Evolutionary conservation across 1,140 invertebrate species (phyloP).

Genomic region (Caligus rogercresseyi): DNA sequence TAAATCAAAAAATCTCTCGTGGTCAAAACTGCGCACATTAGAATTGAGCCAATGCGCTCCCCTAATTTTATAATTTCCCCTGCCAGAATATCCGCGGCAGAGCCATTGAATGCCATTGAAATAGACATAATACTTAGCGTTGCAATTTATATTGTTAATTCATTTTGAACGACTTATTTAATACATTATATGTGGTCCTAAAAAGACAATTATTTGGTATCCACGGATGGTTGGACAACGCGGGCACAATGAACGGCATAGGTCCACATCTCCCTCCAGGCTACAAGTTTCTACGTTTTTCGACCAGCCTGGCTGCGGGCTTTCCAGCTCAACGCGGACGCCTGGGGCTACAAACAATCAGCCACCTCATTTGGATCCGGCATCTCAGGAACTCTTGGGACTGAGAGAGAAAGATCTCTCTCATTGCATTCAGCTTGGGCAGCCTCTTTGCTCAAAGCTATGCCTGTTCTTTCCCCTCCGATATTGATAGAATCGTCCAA

Average conservation of each 20-base stretch:
- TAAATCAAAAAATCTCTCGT: too few relatives aligned
- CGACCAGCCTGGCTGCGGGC: not conserved
- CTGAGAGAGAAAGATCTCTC: not conserved
- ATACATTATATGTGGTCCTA: too few relatives aligned
- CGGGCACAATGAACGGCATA: not conserved
- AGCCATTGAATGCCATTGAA: too few relatives aligned
- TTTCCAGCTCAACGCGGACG: not conserved
- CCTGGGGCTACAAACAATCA: not conserved
- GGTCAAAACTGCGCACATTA: too few relatives aligned
- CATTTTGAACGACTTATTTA: too few relatives aligned
- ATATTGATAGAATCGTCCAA: not conserved
- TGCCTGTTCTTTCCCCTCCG: not conserved
- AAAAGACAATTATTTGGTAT: not conserved
- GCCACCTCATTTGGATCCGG: not conserved
- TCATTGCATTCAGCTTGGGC: not conserved
- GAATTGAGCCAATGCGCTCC: too few relatives aligned
- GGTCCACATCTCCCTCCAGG: not conserved
- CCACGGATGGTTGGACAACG: not conserved
- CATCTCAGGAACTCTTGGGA: not conserved
- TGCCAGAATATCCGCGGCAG: too few relatives aligned
- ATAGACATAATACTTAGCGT: too few relatives aligned
- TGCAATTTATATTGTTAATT: too few relatives aligned
- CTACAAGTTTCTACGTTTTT: not conserved
- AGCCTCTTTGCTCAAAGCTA: not conserved
- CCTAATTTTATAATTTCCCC: too few relatives aligned